A percentile compares a stretch with the other conserved stretches of the same genome.
Conservation (phyloP, 2,113 vertebrate genomes). For the Octodon degus region DNA sequence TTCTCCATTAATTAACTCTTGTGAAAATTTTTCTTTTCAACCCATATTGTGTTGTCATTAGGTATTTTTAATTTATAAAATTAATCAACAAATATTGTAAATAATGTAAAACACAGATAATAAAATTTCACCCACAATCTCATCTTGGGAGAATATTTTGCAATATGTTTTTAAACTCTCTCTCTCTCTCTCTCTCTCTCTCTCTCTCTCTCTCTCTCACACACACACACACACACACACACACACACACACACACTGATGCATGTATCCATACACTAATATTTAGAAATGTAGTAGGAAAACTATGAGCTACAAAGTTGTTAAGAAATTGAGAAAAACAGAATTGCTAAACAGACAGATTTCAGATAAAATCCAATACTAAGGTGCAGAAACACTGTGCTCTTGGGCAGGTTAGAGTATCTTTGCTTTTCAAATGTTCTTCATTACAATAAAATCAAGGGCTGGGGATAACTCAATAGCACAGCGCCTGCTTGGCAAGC, state of each 20-base stretch:
- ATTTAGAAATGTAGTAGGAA: not conserved
- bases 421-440: not conserved
- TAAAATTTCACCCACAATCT: not conserved
- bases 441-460: not conserved
- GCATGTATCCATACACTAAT: not conserved
- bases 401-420: not conserved
- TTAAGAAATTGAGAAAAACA: not conserved
- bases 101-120: not conserved
- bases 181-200: too few species aligned
- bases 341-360: not conserved
- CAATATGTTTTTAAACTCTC: too few species aligned
- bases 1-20: not conserved
- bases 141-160: not conserved
- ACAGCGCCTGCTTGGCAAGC: too few species aligned
- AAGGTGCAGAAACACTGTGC: not conserved
- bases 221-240: not conserved
- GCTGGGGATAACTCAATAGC: too few species aligned
- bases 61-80: not conserved
- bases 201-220: too few species aligned
- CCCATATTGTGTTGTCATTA: not conserved
- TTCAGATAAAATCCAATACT: fast-evolving
- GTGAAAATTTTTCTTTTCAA: not conserved
- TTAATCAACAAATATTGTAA: not conserved
- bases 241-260: not conserved
- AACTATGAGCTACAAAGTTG: not conserved